Conservation (phyloP, 2,113 vertebrate genomes). For the Columba livia region DNA sequence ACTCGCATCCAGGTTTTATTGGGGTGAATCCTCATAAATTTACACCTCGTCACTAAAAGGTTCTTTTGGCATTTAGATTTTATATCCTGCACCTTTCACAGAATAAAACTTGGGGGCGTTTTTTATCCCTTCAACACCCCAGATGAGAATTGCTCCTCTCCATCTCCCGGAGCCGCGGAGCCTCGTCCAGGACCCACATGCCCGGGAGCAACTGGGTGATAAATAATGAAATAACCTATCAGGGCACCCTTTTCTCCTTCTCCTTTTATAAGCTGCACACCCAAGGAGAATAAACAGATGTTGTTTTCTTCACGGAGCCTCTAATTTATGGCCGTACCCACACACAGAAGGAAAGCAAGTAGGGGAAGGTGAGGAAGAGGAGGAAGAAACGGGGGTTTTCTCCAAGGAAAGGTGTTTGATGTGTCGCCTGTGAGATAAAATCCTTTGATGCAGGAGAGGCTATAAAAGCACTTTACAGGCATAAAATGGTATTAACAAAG, state of each 20-base stretch:
- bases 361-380: background rate
- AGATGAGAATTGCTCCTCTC: too few species aligned
- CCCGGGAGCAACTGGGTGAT: too few species aligned
- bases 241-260: background rate
- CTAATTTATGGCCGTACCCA: background rate
- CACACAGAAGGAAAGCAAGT: background rate
- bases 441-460: background rate
- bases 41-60: background rate
- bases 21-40: background rate
- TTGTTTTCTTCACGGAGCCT: conserved; percentile 44
- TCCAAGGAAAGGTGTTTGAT: background rate
- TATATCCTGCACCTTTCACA: background rate
- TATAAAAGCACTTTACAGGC: background rate
- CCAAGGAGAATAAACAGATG: conserved; percentile 14
- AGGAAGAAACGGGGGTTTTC: background rate
- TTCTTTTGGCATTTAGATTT: background rate
- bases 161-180: background rate
- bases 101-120: background rate
- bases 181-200: background rate
- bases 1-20: background rate
- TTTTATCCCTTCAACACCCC: background rate
- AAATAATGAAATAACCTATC: rapidly evolving
- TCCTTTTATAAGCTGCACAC: background rate
- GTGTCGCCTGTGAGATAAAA: background rate
- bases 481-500: background rate